These are phyloP conservation scores for Brachyptera putata DNA, from an alignment of 2,888 invertebrate genomes.

Conservation along the genomic window DNA sequence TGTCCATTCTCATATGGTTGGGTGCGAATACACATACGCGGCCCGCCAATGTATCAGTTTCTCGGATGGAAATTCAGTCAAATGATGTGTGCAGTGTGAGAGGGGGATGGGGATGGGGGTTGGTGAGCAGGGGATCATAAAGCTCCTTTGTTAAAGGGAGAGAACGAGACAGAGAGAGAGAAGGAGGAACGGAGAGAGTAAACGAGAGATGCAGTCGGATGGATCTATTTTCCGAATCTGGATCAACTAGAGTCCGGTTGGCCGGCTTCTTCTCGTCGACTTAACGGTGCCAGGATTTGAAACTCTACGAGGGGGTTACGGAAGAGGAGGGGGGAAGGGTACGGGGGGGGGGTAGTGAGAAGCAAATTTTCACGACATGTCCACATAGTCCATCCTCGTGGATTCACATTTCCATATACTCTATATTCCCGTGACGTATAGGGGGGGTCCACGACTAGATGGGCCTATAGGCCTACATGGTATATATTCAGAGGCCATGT, in stretches of 20 bases:
- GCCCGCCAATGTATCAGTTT: no score
- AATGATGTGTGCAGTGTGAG: constrained; percentile 13
- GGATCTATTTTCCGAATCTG: constrained; percentile 5
- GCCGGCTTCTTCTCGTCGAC: constrained; percentile 13
- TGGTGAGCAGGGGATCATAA: no score
- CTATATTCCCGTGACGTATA: constrained; percentile 1
- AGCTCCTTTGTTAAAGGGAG: no score
- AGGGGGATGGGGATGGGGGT: background rate
- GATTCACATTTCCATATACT: constrained; percentile 8
- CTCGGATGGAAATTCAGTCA: constrained; percentile 17
- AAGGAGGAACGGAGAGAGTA: background rate
- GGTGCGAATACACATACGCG: no score
- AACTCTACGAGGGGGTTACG: no score
- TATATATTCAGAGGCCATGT: no score
- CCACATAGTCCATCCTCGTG: background rate
- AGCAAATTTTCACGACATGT: no score
- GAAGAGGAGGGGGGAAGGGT: no score
- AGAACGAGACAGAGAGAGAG: background rate
- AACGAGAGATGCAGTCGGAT: no score
- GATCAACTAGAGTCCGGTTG: constrained; percentile 13
- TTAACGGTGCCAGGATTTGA: constrained; percentile 9
- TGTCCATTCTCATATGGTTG: no score
- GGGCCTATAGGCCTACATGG: background rate
- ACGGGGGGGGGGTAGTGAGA: no score
- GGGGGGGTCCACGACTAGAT: background rate